Conservation (phyloP, 2,888 invertebrate species). For the Nebria salina region DNA sequence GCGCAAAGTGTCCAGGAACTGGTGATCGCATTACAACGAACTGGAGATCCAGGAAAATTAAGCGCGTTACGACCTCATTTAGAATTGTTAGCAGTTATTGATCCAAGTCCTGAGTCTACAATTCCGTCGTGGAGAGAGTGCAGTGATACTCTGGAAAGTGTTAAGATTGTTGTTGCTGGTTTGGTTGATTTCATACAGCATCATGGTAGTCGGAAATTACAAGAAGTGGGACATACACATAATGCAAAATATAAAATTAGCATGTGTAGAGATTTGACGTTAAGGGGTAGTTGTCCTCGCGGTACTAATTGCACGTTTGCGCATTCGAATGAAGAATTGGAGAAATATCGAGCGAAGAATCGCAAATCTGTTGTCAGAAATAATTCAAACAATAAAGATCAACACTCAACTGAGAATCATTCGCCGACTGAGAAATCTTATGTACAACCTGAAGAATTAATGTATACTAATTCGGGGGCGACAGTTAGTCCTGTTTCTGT, state of each 20-base stretch:
- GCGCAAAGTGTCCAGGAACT: slow-evolving; percentile 91
- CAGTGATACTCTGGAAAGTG: slow-evolving; percentile 74
- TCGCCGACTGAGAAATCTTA: slow-evolving; percentile 58
- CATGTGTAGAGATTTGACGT: slow-evolving; percentile 86
- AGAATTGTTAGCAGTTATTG: slow-evolving; percentile 86
- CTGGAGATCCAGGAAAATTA: slow-evolving; percentile 86
- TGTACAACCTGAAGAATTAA: slow-evolving; percentile 56
- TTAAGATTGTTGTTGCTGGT: slow-evolving; percentile 77
- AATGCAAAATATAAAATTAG: slow-evolving; percentile 88
- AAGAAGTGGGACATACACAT: slow-evolving; percentile 68
- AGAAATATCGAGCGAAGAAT: slow-evolving; percentile 77
- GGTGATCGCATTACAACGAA: slow-evolving; percentile 88
- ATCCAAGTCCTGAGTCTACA: slow-evolving; percentile 80
- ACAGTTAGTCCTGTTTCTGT: slow-evolving; percentile 57
- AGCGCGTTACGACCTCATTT: slow-evolving; percentile 80
- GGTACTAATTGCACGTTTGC: slow-evolving; percentile 91
- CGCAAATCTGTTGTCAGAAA: slow-evolving; percentile 65
- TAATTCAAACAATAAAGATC: slow-evolving; percentile 52
- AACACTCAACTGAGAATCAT: slow-evolving; percentile 56
- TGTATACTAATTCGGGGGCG: slow-evolving; percentile 55
- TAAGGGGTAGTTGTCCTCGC: slow-evolving; percentile 84
- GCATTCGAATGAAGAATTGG: slow-evolving; percentile 90
- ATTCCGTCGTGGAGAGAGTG: slow-evolving; percentile 73
- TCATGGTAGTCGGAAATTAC: slow-evolving; percentile 74
- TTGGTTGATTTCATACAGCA: slow-evolving; percentile 81